Evolutionary conservation across 2,888 invertebrate species (phyloP).

Genomic region (Antitype chi): DNA sequence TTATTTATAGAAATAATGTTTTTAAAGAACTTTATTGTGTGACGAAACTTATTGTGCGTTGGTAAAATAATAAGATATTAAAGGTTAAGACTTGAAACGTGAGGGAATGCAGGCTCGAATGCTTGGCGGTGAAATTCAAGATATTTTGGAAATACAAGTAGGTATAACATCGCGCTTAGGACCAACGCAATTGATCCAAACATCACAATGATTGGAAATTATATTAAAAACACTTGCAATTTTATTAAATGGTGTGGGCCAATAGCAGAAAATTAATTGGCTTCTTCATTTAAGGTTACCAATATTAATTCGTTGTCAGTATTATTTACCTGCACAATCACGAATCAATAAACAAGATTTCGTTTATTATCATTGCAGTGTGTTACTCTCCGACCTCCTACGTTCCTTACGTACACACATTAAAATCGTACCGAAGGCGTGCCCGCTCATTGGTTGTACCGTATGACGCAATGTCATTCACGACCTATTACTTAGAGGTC

Average conservation of each 20-base stretch:
- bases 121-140: constrained; percentile 10
- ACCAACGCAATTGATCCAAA: not conserved
- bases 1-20: constrained; percentile 25
- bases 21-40: constrained; percentile 17
- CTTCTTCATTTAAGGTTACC: too few species aligned
- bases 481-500: constrained; percentile 44
- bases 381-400: not conserved
- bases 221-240: not conserved
- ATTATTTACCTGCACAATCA: not conserved
- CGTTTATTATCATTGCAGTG: not conserved
- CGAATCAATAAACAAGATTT: not conserved
- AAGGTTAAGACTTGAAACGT: constrained; percentile 55
- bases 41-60: constrained; percentile 33
- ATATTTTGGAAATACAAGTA: constrained; percentile 5
- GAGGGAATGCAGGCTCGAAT: constrained; percentile 26
- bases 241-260: not conserved
- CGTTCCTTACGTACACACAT: constrained; percentile 48
- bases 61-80: constrained; percentile 41
- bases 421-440: constrained; percentile 23
- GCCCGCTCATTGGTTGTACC: constrained; percentile 38
- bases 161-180: not conserved
- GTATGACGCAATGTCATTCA: constrained; percentile 41
- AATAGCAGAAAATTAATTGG: not conserved
- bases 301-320: too few species aligned
- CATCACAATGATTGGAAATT: not conserved